Conservation (phyloP, 92 coral and sea anemone genomes). For the Micromussa lordhowensis region DNA sequence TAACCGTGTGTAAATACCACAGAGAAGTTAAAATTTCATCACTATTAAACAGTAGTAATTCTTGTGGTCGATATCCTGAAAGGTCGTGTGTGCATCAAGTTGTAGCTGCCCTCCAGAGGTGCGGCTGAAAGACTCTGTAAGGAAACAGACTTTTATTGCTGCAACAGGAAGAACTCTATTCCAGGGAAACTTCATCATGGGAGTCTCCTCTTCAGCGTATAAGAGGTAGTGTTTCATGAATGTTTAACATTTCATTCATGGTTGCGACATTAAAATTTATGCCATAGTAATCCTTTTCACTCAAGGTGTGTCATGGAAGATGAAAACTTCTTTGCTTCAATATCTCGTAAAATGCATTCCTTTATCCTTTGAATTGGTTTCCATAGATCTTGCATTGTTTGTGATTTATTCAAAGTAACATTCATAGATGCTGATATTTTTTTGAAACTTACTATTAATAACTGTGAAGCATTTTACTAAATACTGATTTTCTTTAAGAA, state of each 20-base stretch:
- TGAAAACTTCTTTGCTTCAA: not conserved
- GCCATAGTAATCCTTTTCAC: conserved; percentile 30
- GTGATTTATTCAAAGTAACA: not conserved
- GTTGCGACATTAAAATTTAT: conserved; percentile 38
- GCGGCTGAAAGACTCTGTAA: not conserved
- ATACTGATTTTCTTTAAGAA: not conserved
- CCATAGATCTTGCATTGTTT: not conserved
- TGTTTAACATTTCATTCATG: conserved; percentile 18
- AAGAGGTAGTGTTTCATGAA: conserved; percentile 18
- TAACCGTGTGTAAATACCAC: conserved; percentile 9
- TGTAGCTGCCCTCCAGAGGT: not conserved
- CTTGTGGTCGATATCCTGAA: conserved; percentile 43
- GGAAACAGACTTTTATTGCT: too few relatives aligned
- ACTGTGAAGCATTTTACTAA: not conserved
- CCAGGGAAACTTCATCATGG: too few relatives aligned
- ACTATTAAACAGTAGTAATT: conserved; percentile 21
- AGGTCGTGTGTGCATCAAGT: conserved; percentile 22
- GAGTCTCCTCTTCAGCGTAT: not conserved
- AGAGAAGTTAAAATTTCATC: conserved; percentile 50
- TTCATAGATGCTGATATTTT: not conserved
- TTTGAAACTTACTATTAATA: not conserved
- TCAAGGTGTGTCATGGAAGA: conserved; percentile 41
- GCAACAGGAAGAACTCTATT: not conserved
- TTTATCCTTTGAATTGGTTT: not conserved
- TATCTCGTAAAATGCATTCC: not conserved